phyloP scores from a whole-genome alignment of 2,888 invertebrate species.

The Plebejus melissa region DNA sequence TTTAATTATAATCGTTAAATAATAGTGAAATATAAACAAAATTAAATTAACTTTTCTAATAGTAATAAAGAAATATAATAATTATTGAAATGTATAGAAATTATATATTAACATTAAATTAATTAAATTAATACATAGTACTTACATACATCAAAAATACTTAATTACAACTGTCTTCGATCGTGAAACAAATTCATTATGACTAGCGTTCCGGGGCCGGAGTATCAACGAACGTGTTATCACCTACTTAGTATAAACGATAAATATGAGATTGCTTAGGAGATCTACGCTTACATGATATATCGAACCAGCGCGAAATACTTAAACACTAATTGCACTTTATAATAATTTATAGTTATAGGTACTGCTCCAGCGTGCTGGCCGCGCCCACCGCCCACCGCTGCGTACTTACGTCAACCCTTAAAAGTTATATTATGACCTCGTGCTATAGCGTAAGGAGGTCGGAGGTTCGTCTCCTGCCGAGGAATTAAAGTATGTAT shows the following conservation, averaged over 20 bases:
- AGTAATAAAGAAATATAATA: conserved; percentile 7
- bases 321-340: conserved; percentile 25
- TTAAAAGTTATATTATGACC: conserved; percentile 38
- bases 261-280: conserved; percentile 59
- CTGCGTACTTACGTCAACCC: conserved; percentile 35
- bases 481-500: not conserved
- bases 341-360: not conserved
- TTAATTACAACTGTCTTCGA: conserved; percentile 27
- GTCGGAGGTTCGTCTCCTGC: not conserved
- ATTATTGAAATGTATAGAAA: not conserved
- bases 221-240: conserved; percentile 46
- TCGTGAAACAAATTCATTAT: conserved; percentile 47
- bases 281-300: conserved; percentile 56
- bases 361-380: conserved; percentile 2
- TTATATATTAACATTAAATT: conserved; percentile 29
- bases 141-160: conserved; percentile 36
- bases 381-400: conserved; percentile 28
- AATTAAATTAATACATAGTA: conserved; percentile 38
- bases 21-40: conserved; percentile 37
- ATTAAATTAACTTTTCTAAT: conserved; percentile 35
- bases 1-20: conserved; percentile 41
- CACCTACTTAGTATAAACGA: conserved; percentile 47
- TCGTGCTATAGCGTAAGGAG: not conserved
- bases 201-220: conserved; percentile 59
- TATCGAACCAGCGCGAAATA: conserved; percentile 32